These are phyloP conservation scores for Mycetomoellerius zeteki DNA, from an alignment of 1,140 invertebrate species.

Conservation along the genomic window DNA sequence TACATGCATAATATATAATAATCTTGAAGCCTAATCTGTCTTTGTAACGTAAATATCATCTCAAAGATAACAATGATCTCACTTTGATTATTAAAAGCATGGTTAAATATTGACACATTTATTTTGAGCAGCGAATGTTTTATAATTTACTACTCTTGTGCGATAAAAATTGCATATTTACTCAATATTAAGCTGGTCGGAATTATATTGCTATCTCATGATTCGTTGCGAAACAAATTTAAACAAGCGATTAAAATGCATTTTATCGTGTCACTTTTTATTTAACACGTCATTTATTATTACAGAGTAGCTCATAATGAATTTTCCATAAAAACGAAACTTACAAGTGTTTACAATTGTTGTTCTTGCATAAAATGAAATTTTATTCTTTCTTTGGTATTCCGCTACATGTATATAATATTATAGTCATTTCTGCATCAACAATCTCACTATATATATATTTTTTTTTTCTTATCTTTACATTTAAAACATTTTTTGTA, in stretches of 20 bases:
- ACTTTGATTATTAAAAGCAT: not conserved
- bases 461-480: not conserved
- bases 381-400: not conserved
- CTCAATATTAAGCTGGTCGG: not conserved
- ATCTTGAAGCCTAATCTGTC: not conserved
- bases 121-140: not conserved
- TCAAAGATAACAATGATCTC: conserved; percentile 15
- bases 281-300: not conserved
- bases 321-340: no score
- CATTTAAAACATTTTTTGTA: not conserved
- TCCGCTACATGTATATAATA: no score
- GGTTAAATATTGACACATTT: conserved; percentile 50
- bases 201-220: not conserved
- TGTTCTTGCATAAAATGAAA: not conserved
- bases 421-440: not conserved
- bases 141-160: not conserved
- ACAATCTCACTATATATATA: not conserved
- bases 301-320: not conserved
- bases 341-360: not conserved
- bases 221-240: not conserved
- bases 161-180: not conserved
- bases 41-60: conserved; percentile 15
- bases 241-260: not conserved
- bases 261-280: not conserved
- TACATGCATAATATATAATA: not conserved